These are phyloP conservation scores for Bedellia somnulentella DNA, from an alignment of 2,888 invertebrate genomes.

Conservation along the genomic window DNA sequence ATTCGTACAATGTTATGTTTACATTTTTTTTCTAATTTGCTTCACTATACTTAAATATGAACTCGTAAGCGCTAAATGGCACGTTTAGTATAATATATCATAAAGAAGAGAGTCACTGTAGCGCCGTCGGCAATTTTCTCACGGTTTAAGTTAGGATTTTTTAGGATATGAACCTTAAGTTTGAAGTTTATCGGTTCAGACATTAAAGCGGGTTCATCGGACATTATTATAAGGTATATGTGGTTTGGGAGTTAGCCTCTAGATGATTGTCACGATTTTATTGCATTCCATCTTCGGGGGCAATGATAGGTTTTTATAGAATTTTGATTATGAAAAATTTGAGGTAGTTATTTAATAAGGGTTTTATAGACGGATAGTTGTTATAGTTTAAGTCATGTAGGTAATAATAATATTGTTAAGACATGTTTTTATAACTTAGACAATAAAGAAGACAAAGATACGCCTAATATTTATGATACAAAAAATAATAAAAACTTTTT, in stretches of 20 bases:
- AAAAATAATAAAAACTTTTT: too few relatives aligned
- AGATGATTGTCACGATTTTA: constrained; percentile 42
- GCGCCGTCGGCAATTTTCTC: constrained; percentile 36
- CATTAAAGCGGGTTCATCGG: constrained; percentile 24
- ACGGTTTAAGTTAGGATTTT: constrained; percentile 27
- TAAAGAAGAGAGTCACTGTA: constrained; percentile 44
- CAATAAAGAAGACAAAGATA: too few relatives aligned
- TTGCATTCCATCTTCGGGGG: constrained; percentile 18
- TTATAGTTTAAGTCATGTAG: too few relatives aligned
- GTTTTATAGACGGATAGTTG: too few relatives aligned
- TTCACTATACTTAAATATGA: constrained; percentile 55
- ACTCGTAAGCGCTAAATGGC: constrained; percentile 59
- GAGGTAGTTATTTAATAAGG: too few relatives aligned
- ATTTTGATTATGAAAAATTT: neutral
- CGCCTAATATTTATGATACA: too few relatives aligned
- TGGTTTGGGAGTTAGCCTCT: constrained; percentile 34
- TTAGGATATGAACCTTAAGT: constrained; percentile 16
- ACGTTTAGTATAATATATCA: constrained; percentile 59
- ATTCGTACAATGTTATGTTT: constrained; percentile 61
- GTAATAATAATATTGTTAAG: too few relatives aligned
- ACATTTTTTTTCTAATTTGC: constrained; percentile 57
- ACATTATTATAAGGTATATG: constrained; percentile 33
- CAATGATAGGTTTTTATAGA: constrained; percentile 3
- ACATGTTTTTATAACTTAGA: too few relatives aligned
- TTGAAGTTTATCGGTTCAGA: constrained; percentile 20